Evolutionary conservation across 2,888 invertebrate genomes (phyloP).

Genomic region (Ichneumoninae sp.): DNA sequence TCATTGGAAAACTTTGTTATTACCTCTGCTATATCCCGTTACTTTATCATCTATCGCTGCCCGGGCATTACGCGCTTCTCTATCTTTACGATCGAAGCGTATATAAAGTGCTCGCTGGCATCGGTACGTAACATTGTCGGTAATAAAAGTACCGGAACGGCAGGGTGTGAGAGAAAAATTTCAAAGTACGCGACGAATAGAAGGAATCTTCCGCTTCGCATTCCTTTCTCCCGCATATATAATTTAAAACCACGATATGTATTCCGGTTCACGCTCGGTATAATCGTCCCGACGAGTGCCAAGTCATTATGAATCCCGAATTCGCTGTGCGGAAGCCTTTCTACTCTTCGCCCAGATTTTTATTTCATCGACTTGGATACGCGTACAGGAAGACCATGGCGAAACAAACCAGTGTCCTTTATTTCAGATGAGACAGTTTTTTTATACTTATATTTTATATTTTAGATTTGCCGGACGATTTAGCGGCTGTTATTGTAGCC

Average conservation of each 20-base stretch:
- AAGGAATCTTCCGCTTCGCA: slow-evolving; percentile 20
- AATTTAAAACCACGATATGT: not conserved
- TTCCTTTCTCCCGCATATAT: not conserved
- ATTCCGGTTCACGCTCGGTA: slow-evolving; percentile 26
- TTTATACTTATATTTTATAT: too few species aligned
- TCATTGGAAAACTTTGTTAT: slow-evolving; percentile 73
- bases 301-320: slow-evolving; percentile 52
- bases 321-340: not conserved
- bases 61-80: slow-evolving; percentile 22
- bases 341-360: slow-evolving; percentile 15
- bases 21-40: slow-evolving; percentile 47
- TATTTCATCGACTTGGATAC: not conserved
- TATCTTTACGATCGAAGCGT: slow-evolving; percentile 69
- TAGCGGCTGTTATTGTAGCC: too few species aligned
- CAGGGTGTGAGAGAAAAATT: slow-evolving; percentile 11
- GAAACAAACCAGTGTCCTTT: not conserved
- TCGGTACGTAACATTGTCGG: slow-evolving; percentile 66
- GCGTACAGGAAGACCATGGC: not conserved
- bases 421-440: too few species aligned
- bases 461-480: too few species aligned
- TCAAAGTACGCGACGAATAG: not conserved
- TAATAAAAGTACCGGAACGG: slow-evolving; percentile 65
- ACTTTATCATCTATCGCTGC: slow-evolving; percentile 28
- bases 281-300: slow-evolving; percentile 49
- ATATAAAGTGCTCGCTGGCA: slow-evolving; percentile 64